phyloP scores from a whole-genome alignment of 2,113 vertebrate genomes.

The Zootoca vivipara region DNA sequence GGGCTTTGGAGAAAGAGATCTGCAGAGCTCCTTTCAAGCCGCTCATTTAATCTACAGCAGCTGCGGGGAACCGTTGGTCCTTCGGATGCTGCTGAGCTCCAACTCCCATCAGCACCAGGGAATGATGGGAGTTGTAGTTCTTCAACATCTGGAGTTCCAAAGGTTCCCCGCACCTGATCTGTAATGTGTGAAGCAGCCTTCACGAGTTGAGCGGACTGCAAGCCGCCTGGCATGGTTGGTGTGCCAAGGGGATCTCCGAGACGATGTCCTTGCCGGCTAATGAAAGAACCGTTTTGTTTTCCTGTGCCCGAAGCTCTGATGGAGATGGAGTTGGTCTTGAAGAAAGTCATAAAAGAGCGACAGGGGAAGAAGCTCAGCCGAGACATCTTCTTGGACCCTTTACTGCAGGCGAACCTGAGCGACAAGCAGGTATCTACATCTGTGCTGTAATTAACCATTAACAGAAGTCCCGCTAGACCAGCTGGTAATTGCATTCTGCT shows the following conservation, averaged over 20 bases:
- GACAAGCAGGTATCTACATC: constrained; percentile 86
- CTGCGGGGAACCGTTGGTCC: too few relatives aligned
- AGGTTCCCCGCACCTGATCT: neutral
- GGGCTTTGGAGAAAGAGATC: neutral
- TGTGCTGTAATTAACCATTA: constrained; percentile 18
- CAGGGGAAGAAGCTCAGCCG: constrained; percentile 77
- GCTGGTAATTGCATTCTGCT: constrained; percentile 23
- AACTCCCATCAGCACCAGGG: too few relatives aligned
- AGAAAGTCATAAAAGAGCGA: constrained; percentile 85
- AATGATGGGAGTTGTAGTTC: too few relatives aligned
- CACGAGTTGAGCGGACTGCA: neutral
- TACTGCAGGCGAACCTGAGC: constrained; percentile 86
- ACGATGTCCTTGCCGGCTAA: constrained; percentile 31
- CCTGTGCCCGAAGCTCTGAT: constrained; percentile 79
- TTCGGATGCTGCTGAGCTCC: too few relatives aligned
- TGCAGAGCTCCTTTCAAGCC: neutral
- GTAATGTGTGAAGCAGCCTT: neutral
- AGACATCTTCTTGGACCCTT: constrained; percentile 84
- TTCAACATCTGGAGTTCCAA: too few relatives aligned
- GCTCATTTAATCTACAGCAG: neutral
- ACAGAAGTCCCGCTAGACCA: constrained; percentile 11
- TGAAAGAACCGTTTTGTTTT: constrained; percentile 19
- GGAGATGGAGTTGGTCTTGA: constrained; percentile 89
- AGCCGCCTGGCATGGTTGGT: constrained; percentile 22
- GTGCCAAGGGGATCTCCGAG: constrained; percentile 26